Conservation (phyloP, 2,888 invertebrate genomes). For the Rhamphomyia laevipes region DNA sequence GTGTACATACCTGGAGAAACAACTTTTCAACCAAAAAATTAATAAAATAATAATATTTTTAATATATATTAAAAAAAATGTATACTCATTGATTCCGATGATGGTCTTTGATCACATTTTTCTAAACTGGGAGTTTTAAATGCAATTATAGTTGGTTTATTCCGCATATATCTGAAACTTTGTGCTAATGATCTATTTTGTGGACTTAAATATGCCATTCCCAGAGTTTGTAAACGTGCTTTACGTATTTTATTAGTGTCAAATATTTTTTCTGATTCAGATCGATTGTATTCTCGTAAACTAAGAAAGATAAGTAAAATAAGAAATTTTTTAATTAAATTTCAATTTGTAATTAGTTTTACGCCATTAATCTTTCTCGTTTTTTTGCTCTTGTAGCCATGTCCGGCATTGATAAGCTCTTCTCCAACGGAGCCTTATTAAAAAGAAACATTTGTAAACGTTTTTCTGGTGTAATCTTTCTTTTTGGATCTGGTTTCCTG, state of each 20-base stretch:
- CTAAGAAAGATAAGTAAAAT: conserved; percentile 34
- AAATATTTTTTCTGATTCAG: conserved; percentile 69
- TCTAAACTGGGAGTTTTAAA: conserved; percentile 75
- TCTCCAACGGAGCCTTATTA: conserved; percentile 55
- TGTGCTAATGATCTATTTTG: conserved; percentile 71
- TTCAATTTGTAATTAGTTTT: conserved; percentile 29
- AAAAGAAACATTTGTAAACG: conserved; percentile 43
- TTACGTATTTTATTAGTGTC: conserved; percentile 53
- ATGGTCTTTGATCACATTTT: conserved; percentile 47
- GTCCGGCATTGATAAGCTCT: conserved; percentile 74
- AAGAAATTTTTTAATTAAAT: not conserved
- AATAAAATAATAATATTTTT: not conserved
- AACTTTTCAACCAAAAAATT: conserved; percentile 7
- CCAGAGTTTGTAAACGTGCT: conserved; percentile 51
- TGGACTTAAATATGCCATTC: conserved; percentile 57
- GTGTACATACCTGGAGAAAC: conserved; percentile 21
- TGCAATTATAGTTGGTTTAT: conserved; percentile 78
- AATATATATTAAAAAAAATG: conserved; percentile 2
- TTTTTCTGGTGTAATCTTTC: conserved; percentile 39
- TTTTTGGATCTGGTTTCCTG: conserved; percentile 21
- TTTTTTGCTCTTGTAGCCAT: conserved; percentile 65
- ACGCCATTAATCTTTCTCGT: conserved; percentile 57
- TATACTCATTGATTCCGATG: conserved; percentile 46
- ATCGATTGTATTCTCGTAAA: conserved; percentile 57
- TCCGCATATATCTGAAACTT: conserved; percentile 81